Evolutionary conservation across 2,888 invertebrate species (phyloP).

Genomic region (Calephelis perditalis): DNA sequence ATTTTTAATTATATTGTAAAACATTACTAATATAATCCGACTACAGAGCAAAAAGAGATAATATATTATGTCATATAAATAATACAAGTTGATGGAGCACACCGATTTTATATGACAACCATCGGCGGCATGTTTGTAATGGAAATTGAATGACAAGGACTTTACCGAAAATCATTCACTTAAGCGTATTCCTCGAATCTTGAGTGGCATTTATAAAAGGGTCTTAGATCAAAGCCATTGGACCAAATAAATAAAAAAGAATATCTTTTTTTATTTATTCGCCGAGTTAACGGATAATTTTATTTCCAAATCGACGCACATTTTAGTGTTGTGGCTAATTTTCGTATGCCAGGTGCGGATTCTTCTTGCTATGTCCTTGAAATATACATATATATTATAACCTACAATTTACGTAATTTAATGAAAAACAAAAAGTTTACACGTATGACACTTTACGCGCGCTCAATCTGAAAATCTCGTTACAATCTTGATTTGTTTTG

Average conservation of each 20-base stretch:
- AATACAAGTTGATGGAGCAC: neutral
- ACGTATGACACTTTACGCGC: too few species aligned
- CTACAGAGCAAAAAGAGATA: neutral
- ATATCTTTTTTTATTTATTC: conserved; percentile 44
- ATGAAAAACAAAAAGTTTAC: too few species aligned
- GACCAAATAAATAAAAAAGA: conserved; percentile 49
- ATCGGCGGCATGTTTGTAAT: conserved; percentile 32
- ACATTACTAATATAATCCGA: neutral
- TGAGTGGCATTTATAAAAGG: conserved; percentile 49
- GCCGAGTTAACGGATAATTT: conserved; percentile 34
- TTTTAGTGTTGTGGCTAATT: too few species aligned
- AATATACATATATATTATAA: too few species aligned
- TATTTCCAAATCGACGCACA: neutral
- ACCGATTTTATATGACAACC: conserved; percentile 11
- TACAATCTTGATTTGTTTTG: too few species aligned
- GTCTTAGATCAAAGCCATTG: conserved; percentile 53
- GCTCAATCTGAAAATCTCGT: too few species aligned
- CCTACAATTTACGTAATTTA: too few species aligned
- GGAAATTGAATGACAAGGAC: conserved; percentile 36
- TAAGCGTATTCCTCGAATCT: conserved; percentile 46
- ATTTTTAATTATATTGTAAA: too few species aligned
- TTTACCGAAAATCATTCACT: conserved; percentile 43
- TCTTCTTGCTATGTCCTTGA: too few species aligned
- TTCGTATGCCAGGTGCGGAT: too few species aligned
- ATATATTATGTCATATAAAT: neutral